phyloP scores from a whole-genome alignment of 1,140 invertebrate genomes.

The Drosophila nannoptera region DNA sequence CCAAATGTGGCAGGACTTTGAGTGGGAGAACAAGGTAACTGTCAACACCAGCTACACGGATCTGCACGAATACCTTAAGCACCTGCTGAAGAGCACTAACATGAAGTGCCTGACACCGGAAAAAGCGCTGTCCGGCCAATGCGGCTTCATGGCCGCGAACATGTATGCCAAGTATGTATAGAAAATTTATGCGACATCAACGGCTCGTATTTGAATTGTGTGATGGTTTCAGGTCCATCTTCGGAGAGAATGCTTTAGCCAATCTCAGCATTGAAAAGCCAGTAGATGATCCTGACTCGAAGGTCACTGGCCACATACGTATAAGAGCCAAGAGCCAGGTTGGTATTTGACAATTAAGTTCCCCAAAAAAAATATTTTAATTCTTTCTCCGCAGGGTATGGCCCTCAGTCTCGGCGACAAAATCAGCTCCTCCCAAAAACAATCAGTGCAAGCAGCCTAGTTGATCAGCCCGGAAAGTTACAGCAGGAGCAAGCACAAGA shows the following conservation, averaged over 20 bases:
- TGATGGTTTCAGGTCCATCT: constrained; percentile 88
- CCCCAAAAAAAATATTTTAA: background rate
- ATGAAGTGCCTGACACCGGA: constrained; percentile 99
- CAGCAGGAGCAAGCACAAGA: constrained; percentile 21
- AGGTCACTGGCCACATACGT: constrained; percentile 97
- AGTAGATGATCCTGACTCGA: constrained; percentile 89
- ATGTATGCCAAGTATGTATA: constrained; percentile 89
- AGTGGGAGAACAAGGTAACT: constrained; percentile 99
- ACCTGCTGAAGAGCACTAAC: constrained; percentile 96
- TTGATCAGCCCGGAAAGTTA: constrained; percentile 23
- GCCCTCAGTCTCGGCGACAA: constrained; percentile 97
- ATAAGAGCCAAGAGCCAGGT: constrained; percentile 99
- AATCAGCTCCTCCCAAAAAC: constrained; percentile 95
- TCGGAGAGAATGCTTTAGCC: constrained; percentile 98
- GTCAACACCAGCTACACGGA: constrained; percentile 97
- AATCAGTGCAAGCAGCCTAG: constrained; percentile 82
- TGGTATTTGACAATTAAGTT: constrained; percentile 25
- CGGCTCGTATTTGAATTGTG: too few relatives aligned
- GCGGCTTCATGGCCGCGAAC: constrained; percentile 99
- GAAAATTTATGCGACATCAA: too few relatives aligned
- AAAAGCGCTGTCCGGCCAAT: constrained; percentile 96
- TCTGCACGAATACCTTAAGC: constrained; percentile 94
- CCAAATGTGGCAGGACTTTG: constrained; percentile 99
- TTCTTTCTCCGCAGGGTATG: constrained; percentile 88
- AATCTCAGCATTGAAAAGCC: constrained; percentile 99